Base-by-base conservation (phyloP, 1,140 invertebrate genomes). In the Scaptomyza pallida region DNA sequence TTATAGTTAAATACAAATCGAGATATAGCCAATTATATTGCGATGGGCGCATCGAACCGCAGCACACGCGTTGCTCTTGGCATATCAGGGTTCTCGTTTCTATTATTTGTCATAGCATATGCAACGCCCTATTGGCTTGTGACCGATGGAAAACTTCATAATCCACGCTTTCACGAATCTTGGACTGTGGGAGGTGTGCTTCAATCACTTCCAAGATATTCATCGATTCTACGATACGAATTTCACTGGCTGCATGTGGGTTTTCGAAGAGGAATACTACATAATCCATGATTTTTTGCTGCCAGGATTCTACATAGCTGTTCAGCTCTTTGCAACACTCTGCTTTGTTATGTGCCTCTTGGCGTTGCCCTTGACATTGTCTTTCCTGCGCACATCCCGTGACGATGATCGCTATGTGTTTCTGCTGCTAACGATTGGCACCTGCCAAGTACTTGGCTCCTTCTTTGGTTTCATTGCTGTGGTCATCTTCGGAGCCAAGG, bases 151-250 rank as follows among this genome's bases (percentile, higher is more conserved):
- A 94, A 95, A 92, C 92, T 97, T 15, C 92, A 93, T 65, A 93
- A 96, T 76, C 95, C 96, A 12, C 95, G 95, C 85, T 98, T n/a
- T 98, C 92, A 92, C 95, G 51, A 95, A 95, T 92, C 94, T 97
- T 64, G 97, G 97, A 45, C 92, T 98, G n/a, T 98, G 97, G 97
- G 94, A 97, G 91, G 96, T 97, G 0, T 98, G 97, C 90, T 97
- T 98, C 70, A 93, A 95, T 75, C 93, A 95, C 26, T 97, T 98
- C 90, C 93, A 95, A 91, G 96, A 98, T 83, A 94, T 95, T 8
- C 96, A 97, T 89, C 94, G 95, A 77, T 94, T 94, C 76, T 96
- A 96, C 82, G 97, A 98, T 71, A 95, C 94, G 3, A 92, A 93
- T 51, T 97, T 97, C 78, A 93, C 92, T 30, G 95, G 95, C 0